A percentile compares a stretch with the other conserved stretches of the same genome.
phyloP scores from a whole-genome alignment of 2,113 vertebrate species.

The Callipepla squamata region DNA sequence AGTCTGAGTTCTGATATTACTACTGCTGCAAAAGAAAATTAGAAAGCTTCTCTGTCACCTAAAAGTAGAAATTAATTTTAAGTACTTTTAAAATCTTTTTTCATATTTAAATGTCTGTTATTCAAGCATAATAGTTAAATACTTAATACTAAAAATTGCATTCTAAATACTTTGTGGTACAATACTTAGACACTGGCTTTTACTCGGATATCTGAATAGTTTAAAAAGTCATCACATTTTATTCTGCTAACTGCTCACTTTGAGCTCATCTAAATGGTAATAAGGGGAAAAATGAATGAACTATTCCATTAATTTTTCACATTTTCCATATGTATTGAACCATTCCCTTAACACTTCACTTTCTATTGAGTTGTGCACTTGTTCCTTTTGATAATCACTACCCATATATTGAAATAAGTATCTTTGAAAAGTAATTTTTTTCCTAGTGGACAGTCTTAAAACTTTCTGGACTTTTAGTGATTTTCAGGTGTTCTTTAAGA shows the following conservation, averaged over 20 bases:
- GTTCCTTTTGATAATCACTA: background rate
- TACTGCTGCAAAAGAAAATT: background rate
- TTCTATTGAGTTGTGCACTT: background rate
- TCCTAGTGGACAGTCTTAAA: background rate
- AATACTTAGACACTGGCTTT: conserved; percentile 30
- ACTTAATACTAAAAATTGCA: conserved; percentile 10
- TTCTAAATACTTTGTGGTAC: conserved; percentile 27
- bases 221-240: conserved; percentile 39
- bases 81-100: background rate
- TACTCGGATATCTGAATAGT: background rate
- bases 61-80: background rate
- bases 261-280: conserved; percentile 40
- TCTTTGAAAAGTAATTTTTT: background rate
- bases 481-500: background rate
- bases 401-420: background rate
- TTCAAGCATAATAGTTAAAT: conserved; percentile 22
- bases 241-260: conserved; percentile 8
- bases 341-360: background rate
- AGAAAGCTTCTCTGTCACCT: background rate
- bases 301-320: background rate
- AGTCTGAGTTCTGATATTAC: background rate
- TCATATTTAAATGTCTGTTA: conserved; percentile 20
- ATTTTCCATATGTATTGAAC: conserved; percentile 25
- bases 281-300: conserved; percentile 12
- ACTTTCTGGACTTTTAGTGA: background rate